Conservation (phyloP, 2,797 vertebrate species). For the Eospalax fontanierii region DNA sequence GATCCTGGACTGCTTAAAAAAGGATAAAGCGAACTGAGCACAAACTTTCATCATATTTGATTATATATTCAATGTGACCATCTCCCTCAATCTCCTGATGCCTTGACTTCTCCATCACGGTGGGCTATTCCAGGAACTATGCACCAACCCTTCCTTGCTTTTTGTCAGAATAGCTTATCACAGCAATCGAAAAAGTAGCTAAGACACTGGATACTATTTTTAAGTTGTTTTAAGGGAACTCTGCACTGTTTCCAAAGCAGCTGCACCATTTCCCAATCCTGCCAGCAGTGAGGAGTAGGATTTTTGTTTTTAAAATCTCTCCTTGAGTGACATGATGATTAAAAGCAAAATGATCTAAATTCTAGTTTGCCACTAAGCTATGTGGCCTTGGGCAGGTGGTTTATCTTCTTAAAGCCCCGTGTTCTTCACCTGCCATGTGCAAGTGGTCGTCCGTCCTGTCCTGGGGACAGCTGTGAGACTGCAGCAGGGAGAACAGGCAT, state of each 20-base stretch:
- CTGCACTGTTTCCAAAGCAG: background rate
- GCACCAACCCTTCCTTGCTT: background rate
- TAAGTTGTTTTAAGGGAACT: background rate
- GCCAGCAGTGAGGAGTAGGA: background rate
- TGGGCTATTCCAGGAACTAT: background rate
- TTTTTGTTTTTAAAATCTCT: conserved; percentile 49
- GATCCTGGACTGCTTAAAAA: background rate
- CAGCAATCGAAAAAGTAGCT: background rate
- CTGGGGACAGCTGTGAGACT: background rate
- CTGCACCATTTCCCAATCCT: background rate
- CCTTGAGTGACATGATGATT: background rate
- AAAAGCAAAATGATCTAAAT: conserved; percentile 11
- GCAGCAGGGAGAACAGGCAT: rapidly evolving
- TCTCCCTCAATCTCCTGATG: background rate
- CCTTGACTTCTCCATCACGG: background rate
- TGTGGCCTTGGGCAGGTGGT: background rate
- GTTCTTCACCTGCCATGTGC: background rate
- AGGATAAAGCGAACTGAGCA: background rate
- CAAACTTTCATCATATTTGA: no score
- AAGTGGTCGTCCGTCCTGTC: background rate
- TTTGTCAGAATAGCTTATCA: background rate
- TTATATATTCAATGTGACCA: no score
- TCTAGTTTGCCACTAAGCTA: background rate
- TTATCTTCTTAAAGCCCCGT: background rate
- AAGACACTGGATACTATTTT: background rate